These are phyloP conservation scores for Onychorhynchus coronatus DNA, from an alignment of 2,113 vertebrate species.

Conservation along the genomic window DNA sequence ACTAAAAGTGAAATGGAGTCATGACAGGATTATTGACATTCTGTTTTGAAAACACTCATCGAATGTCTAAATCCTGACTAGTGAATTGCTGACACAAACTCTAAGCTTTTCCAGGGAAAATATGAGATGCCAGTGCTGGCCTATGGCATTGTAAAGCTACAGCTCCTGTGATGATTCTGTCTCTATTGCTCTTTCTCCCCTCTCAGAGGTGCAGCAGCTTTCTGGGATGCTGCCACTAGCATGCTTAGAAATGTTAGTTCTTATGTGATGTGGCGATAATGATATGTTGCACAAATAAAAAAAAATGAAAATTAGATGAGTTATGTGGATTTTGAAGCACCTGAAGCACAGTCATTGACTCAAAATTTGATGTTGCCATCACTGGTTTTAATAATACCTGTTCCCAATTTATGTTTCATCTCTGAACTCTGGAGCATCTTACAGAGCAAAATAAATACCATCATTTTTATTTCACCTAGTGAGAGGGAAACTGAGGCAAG, in stretches of 20 bases:
- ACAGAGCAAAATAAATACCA: background rate
- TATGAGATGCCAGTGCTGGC: background rate
- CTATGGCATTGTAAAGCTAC: background rate
- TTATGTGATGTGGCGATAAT: background rate
- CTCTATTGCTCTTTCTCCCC: background rate
- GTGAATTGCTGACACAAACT: slow-evolving; percentile 19
- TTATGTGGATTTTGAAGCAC: background rate
- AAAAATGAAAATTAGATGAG: accelerated
- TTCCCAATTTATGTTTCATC: background rate
- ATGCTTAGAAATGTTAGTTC: background rate
- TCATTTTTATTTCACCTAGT: background rate
- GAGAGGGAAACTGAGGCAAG: background rate
- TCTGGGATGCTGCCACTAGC: background rate
- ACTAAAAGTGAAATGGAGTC: slow-evolving; percentile 15
- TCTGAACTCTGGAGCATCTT: background rate
- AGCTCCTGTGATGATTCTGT: background rate
- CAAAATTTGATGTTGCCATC: background rate
- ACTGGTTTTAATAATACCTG: background rate
- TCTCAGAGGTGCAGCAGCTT: background rate
- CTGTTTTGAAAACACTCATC: background rate
- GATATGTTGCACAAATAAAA: background rate
- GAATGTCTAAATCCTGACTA: background rate
- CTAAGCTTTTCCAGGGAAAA: background rate
- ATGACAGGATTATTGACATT: slow-evolving; percentile 23
- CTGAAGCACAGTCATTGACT: background rate